A percentile compares a stretch with the other conserved stretches of the same genome.
Conservation (phyloP, 2,113 vertebrate species). For the Passer domesticus region DNA sequence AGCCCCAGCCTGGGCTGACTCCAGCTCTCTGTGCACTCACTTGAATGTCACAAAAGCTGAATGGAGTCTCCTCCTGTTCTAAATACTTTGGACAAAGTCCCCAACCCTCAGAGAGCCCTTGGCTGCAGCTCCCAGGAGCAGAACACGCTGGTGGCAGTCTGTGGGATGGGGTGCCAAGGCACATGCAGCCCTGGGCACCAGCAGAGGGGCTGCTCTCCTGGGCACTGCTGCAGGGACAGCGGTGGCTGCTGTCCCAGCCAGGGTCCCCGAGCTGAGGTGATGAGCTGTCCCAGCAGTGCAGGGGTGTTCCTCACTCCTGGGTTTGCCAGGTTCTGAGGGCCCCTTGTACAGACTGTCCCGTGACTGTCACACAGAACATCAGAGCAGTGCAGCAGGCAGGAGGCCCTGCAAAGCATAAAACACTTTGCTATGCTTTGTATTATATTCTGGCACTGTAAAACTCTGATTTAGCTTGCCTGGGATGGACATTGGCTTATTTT, state of each 20-base stretch:
- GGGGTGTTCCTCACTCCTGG: not conserved
- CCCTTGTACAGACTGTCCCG: not conserved
- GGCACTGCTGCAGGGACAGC: fast-evolving
- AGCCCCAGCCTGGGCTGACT: not conserved
- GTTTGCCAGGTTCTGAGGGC: not conserved
- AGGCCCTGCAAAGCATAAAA: not conserved
- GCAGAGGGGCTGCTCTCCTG: not conserved
- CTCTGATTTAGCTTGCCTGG: not conserved
- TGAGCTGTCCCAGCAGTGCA: not conserved
- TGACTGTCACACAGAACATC: fast-evolving
- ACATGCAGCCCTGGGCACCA: not conserved
- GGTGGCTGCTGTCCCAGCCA: not conserved
- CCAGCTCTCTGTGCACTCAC: too few relatives aligned
- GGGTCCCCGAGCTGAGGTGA: fast-evolving
- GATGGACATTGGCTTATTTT: not conserved
- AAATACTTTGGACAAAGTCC: not conserved
- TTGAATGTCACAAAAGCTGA: not conserved
- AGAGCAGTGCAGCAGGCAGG: not conserved
- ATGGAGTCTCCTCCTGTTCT: not conserved
- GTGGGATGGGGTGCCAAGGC: not conserved
- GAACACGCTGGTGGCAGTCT: fast-evolving
- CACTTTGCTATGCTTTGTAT: not conserved
- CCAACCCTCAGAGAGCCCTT: not conserved
- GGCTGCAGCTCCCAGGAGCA: not conserved
- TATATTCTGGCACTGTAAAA: not conserved